Evolutionary conservation across 2,113 vertebrate species (phyloP), one percentile per base, ranked within the genome.

Genomic region (Pleuronectes platessa): DNA sequence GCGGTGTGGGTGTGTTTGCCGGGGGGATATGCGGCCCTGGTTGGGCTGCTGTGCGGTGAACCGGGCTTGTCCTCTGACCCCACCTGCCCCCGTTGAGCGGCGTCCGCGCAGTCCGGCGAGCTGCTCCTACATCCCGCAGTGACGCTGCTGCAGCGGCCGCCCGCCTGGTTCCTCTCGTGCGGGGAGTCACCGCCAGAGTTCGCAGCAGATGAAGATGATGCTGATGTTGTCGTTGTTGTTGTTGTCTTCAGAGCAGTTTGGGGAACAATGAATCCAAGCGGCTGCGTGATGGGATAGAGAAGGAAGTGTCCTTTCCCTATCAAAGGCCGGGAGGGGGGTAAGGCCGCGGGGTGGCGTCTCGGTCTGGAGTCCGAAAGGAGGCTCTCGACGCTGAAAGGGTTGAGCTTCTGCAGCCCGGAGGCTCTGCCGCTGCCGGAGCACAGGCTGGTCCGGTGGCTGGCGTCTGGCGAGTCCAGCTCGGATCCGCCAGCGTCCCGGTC

Each of bases 351-450:
- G 91, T 95, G 97, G 78, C 97, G 95, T 76, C 96, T 95, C 5
- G 97, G 97, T 56, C 96, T 96, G 18, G 96, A 95, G 94, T 97
- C 97, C 68, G 97, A 97, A 15, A 98, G 94, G 49, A 97, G 95
- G 90, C 97, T 98, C 74, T 98, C 97, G 74, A 98, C 97, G 88
- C 97, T 98, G 79, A 98, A 98, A 6, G 97, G 97, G 92, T 95
- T 98, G 78, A 95, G 95, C 90, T 98, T 98, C 86, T 95, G 96
- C 82, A 93, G 92, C 70, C 87, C 86, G 31, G 95, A 86, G 11
- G 93, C 91, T 74, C 96, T 93, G 86, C 55, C 80, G 71, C 74
- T 84, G 65, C 71, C 85, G 65, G 92, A 80, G 82, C 94, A 92
- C 89, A 94, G 71, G 88, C 83, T 92, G 23, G 93, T 87, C 86